Conservation (phyloP, 2,797 vertebrate species). For the Glossophaga mutica region DNA sequence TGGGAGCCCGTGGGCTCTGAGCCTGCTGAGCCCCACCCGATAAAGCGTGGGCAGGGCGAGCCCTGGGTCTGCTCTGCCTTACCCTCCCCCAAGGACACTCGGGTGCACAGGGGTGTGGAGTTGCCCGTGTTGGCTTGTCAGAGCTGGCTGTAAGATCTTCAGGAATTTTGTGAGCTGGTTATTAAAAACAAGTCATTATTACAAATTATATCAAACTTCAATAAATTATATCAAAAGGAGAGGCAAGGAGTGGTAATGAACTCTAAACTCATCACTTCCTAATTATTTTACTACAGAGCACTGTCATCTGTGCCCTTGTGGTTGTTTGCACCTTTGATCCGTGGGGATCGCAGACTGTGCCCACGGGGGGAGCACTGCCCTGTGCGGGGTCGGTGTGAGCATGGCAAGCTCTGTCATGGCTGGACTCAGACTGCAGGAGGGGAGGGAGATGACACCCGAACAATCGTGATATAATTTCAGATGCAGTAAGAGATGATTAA, state of each 20-base stretch:
- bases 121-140: not conserved
- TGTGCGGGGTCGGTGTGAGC: not conserved
- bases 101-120: not conserved
- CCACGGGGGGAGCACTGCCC: fast-evolving
- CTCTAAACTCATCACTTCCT: not conserved
- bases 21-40: not conserved
- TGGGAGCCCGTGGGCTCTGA: not conserved
- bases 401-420: not conserved
- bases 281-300: not conserved
- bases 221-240: not conserved
- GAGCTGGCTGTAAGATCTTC: not conserved
- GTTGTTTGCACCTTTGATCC: not conserved
- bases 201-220: not conserved
- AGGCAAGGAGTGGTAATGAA: not conserved
- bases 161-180: not conserved
- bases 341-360: fast-evolving
- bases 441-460: not conserved
- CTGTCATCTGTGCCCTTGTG: not conserved
- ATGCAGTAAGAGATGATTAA: too few species aligned
- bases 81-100: not conserved
- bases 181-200: not conserved
- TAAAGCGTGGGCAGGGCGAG: not conserved
- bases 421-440: not conserved
- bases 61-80: not conserved
- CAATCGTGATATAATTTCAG: not conserved